These are phyloP conservation scores for Boulengeromyrus knoepffleri DNA, from an alignment of 2,113 vertebrate species.

Conservation along the genomic window DNA sequence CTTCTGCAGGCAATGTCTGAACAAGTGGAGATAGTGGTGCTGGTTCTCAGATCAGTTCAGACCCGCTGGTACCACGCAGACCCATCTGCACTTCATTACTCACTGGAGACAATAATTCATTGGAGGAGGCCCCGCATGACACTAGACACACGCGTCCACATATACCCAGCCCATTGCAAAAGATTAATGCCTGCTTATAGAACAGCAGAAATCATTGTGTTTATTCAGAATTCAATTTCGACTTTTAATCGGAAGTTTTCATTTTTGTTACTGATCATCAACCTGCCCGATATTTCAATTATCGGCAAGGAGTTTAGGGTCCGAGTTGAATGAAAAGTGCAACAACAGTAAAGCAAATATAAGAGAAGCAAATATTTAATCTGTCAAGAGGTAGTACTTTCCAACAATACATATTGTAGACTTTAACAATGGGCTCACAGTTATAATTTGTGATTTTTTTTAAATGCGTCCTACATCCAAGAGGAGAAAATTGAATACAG, in stretches of 20 bases:
- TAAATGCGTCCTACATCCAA: neutral
- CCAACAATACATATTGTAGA: neutral
- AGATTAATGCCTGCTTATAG: neutral
- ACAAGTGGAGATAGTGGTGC: conserved; percentile 35
- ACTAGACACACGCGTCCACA: neutral
- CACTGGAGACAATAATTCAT: neutral
- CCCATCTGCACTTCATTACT: conserved; percentile 5
- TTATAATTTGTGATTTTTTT: neutral
- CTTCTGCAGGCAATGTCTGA: conserved; percentile 26
- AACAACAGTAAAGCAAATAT: neutral
- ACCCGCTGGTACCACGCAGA: conserved; percentile 39
- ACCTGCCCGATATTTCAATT: neutral
- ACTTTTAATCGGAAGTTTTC: neutral
- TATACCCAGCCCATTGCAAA: neutral
- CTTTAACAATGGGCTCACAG: neutral
- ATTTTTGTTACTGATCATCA: neutral
- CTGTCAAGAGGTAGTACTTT: neutral
- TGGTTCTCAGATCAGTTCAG: conserved; percentile 26
- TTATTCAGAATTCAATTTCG: neutral
- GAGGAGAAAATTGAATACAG: neutral
- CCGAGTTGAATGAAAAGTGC: neutral
- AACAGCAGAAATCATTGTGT: neutral
- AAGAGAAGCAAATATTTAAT: neutral
- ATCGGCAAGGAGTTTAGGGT: neutral
- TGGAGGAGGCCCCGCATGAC: neutral